Evolutionary conservation across 2,797 vertebrate genomes (phyloP).

Genomic region (Artibeus lituratus): DNA sequence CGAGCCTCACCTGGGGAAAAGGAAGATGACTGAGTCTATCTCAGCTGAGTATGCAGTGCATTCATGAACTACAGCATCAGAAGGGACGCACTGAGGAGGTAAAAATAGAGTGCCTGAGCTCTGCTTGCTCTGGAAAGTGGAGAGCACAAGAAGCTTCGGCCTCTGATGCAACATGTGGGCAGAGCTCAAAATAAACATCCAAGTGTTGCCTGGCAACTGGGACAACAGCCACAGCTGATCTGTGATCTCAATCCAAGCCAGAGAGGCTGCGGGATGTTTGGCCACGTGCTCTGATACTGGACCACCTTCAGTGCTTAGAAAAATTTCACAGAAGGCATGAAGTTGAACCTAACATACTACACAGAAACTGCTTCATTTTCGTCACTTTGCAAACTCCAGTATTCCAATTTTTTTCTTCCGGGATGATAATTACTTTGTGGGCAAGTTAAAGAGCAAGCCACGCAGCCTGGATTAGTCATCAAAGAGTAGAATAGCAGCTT

Average conservation of each 20-base stretch:
- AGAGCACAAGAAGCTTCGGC: slow-evolving; percentile 39
- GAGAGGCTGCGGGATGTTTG: neutral
- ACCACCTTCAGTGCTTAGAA: neutral
- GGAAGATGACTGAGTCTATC: neutral
- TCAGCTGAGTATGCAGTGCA: neutral
- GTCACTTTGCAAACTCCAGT: neutral
- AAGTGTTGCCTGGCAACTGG: slow-evolving; percentile 69
- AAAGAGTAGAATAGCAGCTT: neutral
- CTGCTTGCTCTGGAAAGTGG: neutral
- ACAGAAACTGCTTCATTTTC: neutral
- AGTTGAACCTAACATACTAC: neutral
- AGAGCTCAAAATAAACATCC: slow-evolving; percentile 73
- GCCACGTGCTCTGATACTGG: slow-evolving; percentile 34
- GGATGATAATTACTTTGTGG: neutral
- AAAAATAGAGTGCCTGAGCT: slow-evolving; percentile 3
- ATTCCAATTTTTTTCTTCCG: neutral
- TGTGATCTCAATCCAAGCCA: neutral
- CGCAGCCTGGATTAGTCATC: neutral
- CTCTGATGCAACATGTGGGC: neutral
- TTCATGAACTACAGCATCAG: neutral
- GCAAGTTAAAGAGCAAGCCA: neutral
- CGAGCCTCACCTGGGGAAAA: neutral
- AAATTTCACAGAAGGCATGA: neutral
- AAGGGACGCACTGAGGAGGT: neutral
- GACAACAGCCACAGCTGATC: slow-evolving; percentile 40